Base-by-base conservation (phyloP, 2,797 vertebrate species). In the Macropodus opercularis region DNA sequence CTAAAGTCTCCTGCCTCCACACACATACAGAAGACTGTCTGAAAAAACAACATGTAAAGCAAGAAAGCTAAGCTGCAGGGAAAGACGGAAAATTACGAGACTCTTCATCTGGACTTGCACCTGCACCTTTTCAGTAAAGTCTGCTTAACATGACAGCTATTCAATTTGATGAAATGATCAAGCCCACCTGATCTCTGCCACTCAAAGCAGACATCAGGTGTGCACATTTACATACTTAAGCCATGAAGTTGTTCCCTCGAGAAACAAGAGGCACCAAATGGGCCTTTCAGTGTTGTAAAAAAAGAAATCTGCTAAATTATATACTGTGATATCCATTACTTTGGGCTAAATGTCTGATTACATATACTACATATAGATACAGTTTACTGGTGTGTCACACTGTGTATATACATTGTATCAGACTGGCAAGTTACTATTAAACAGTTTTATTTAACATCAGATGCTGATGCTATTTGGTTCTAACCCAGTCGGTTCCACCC, bases 131-230 rank as follows among this genome's bases (percentile, higher is more conserved):
- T 85, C 77, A 79, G 19, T 23, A 55, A 72, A 62, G 58, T 75
- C 75, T 79, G 53, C 79, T 75, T 85, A 52, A 85, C 81, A 81
- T 80, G 73, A 84, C 66, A 57, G 77, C 78, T 80, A 77, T 85
- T 84, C 68, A 81, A 75, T 85, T 78, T 84, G 80, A 83, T 86
- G 75, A 80, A 74, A 86, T 81, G 85, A 88, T 80, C 73, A 75
- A 58, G 77, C 77, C 84, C 83, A 88, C 84, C 86, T 89, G 86
- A 87, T 85, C 74, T 85, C 80, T 79, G 80, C 80, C 62, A 75
- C 69, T 79, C 64, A 62, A 55, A 62, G 68, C 66, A 71, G 80
- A 79, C 68, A 83, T 87, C 87, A 90, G 85, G 80, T 87, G 88
- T 69, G 80, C 69, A 12, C 22, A 71, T 85, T 84, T 81, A 81